Conservation (phyloP, 2,797 vertebrate species). For the Pseudomugil tenellus region DNA sequence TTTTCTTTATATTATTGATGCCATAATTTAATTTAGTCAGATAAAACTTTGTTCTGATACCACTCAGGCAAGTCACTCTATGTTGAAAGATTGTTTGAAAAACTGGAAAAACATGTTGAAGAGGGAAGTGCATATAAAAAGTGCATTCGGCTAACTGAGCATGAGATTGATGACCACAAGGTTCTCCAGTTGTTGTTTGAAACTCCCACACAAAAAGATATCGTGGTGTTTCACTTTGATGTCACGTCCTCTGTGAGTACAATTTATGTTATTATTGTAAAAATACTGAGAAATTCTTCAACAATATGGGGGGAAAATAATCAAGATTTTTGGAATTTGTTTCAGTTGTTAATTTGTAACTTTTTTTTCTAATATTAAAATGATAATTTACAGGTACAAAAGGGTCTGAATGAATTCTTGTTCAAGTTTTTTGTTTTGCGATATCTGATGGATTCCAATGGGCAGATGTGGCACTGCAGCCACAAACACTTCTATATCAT, state of each 20-base stretch:
- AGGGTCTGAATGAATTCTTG: constrained; percentile 87
- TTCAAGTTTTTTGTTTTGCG: constrained; percentile 89
- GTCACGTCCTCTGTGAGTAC: constrained; percentile 89
- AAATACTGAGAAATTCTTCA: neutral
- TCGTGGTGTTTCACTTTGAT: constrained; percentile 90
- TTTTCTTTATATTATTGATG: neutral
- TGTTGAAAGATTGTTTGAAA: constrained; percentile 82
- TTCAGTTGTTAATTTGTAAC: accelerated
- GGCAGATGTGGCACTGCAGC: constrained; percentile 87
- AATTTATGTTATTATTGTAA: neutral
- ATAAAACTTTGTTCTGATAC: neutral
- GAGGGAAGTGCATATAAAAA: constrained; percentile 68
- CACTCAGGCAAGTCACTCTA: constrained; percentile 90
- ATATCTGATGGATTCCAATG: constrained; percentile 84
- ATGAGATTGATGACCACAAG: constrained; percentile 84
- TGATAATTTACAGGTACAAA: constrained; percentile 80
- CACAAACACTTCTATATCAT: constrained; percentile 86
- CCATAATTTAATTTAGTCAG: neutral
- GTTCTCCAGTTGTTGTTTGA: constrained; percentile 82
- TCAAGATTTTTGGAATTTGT: neutral
- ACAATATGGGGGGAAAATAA: neutral
- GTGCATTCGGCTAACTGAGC: constrained; percentile 84
- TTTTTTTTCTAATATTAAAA: neutral
- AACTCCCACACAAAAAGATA: constrained; percentile 57
- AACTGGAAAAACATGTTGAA: constrained; percentile 60